phyloP scores from a whole-genome alignment of 2,797 vertebrate genomes.

The Labeo calbasu region DNA sequence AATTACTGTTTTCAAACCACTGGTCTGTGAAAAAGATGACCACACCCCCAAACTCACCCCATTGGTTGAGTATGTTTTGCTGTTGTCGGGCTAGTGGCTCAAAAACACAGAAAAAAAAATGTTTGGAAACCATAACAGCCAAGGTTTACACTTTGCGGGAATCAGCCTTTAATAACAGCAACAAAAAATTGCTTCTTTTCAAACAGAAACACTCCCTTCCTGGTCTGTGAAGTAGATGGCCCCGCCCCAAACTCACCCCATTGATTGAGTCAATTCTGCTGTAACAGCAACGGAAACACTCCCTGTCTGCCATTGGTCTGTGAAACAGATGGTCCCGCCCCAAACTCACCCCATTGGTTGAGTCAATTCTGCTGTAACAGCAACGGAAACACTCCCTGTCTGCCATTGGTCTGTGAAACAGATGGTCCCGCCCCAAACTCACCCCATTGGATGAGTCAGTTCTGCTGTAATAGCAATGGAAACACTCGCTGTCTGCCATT shows the following conservation, averaged over 20 bases:
- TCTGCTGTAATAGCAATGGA: neutral
- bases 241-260: neutral
- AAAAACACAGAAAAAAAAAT: neutral
- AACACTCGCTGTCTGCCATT: neutral
- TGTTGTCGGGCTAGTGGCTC: neutral
- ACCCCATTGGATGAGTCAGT: neutral
- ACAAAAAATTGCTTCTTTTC: too few species aligned
- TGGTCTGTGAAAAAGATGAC: neutral
- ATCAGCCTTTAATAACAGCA: neutral
- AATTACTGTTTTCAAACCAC: too few species aligned
- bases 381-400: neutral
- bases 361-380: neutral
- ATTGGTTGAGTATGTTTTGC: neutral
- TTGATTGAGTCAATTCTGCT: neutral
- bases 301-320: neutral
- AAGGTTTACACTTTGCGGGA: neutral
- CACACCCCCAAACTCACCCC: too few species aligned
- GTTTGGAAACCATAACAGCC: neutral
- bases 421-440: neutral
- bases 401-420: neutral
- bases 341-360: neutral
- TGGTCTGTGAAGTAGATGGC: neutral
- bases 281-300: neutral
- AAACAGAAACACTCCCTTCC: neutral
- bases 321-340: neutral